Base-by-base conservation (phyloP, 2,888 invertebrate genomes). In the Ferrisia virgata region DNA sequence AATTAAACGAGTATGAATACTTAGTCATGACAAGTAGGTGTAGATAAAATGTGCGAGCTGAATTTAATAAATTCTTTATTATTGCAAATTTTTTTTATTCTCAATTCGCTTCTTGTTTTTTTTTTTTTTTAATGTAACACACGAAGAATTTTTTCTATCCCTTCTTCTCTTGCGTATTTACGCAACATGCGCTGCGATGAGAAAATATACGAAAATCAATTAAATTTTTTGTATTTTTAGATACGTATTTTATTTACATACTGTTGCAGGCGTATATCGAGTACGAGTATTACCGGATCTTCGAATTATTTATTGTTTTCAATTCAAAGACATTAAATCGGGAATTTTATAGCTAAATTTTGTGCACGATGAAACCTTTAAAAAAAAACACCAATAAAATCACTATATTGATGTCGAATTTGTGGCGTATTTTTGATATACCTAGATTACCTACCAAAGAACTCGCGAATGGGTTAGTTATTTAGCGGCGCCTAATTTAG, bases 291-390 rank as follows among this genome's bases (percentile, higher is more conserved):
- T 76, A 76, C 33, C 36, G 72, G 22, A 76, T 36, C 72, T 36
- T 76, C 8, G 33, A 36, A 18, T 31, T 31, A 31, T 72, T 76
- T 76, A 76, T 76, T 76, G 72, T 76, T 36, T 76, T 76, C 13
- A 11, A 76, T 76, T 36, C n/a, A 76, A 76, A 76, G 72, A 36
- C 72, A 25, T 76, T 76, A 76, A 76, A 76, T 76, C 5, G 11
- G 11, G 72, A 76, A 76, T 76, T 76, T 76, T 76, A 76, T 36
- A 36, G 72, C 72, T 22, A 36, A 76, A 76, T 76, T 76, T 76
- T 76, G 28, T 36, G 36, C 33, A 18, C 15, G n/a, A 36, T 36
- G 36, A 8, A 76, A 18, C 28, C 31, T 18, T 36, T 36, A 36
- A 76, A 25, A 36, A 18, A 18, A 28, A 13, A 15, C 36, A 76